Evolutionary conservation across 2,888 invertebrate species (phyloP).

Genomic region (Neoscelio sp.): DNA sequence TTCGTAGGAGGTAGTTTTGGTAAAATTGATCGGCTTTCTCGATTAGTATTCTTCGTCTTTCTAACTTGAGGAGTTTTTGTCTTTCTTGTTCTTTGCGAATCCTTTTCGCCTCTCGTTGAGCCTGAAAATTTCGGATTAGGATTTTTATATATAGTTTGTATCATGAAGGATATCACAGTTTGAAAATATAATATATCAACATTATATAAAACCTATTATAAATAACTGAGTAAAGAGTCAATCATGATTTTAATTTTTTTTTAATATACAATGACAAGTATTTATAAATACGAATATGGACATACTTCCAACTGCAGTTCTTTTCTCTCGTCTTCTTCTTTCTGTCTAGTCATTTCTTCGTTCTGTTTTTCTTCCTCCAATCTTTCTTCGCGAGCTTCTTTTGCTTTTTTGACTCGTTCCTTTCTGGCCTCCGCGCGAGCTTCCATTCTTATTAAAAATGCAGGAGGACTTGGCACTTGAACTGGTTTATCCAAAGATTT

Average conservation of each 20-base stretch:
- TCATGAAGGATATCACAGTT: no score
- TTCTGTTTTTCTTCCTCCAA: constrained; percentile 82
- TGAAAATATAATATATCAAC: no score
- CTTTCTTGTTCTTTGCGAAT: constrained; percentile 75
- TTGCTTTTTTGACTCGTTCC: constrained; percentile 80
- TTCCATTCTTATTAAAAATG: constrained; percentile 89
- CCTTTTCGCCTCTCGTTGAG: constrained; percentile 74
- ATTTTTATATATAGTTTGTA: no score
- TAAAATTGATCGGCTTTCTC: constrained; percentile 75
- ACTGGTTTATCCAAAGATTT: constrained; percentile 70
- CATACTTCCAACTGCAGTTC: constrained; percentile 81
- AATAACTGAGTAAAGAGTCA: no score
- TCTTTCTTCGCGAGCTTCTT: constrained; percentile 77
- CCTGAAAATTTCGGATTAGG: no score
- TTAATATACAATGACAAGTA: no score
- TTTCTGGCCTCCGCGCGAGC: constrained; percentile 88
- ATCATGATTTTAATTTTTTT: no score
- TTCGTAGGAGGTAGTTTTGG: constrained; percentile 74
- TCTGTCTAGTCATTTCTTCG: constrained; percentile 80
- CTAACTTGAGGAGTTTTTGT: constrained; percentile 72
- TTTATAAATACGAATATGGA: not conserved
- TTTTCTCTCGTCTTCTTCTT: constrained; percentile 82
- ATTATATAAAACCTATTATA: no score
- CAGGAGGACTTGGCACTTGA: constrained; percentile 83
- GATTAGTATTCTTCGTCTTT: constrained; percentile 72